Evolutionary conservation across 2,797 vertebrate species (phyloP), one percentile per base, ranked within the genome.

Genomic region (Gymnothorax javanicus): DNA sequence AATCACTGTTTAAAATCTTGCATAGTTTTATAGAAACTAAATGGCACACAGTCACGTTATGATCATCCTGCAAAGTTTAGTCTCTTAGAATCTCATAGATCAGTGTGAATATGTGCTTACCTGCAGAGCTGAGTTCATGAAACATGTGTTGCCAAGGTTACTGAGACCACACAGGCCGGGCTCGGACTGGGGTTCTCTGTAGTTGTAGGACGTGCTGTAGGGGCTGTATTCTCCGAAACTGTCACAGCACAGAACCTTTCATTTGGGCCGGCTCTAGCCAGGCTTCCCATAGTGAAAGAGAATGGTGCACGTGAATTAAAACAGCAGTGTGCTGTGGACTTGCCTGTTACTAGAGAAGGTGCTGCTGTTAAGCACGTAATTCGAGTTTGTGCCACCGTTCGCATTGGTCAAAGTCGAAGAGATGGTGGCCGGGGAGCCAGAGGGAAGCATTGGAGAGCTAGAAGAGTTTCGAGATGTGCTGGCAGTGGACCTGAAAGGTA

Each of bases 121-220:
- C 97, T 99, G 98, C 88, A 99, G 95, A 77, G 98, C 98, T 86
- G 98, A 99, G 94, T 99, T 99, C 98, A 99, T 99, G 95, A 99
- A 99, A 93, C 98, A 99, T 3, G 98, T 99, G 92, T 99, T 99
- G 82, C 98, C 98, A 92, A 99, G 95, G 93, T 99, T 99, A 93
- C 98, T 98, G 82, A 99, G 97, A 87, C 98, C 98, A 90, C 98
- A 99, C 52, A 98, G 95, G 15, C 98, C 98, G 89, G 98, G 97
- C 0, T 99, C 98, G 3, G 96, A 95, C 3, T 97, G 94, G 17
- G 97, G 94, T 84, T 99, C 98, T 90, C 97, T 96, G 94, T 97
- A 98, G 95, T 91, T 97, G 94, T 98, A 99, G 13, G 97, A 97
- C 87, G 96, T 95, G 89, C 93, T 97, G 91, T 97, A 97, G 1